Evolutionary conservation across 2,888 invertebrate genomes (phyloP).

Genomic region (Megamerina dolium): DNA sequence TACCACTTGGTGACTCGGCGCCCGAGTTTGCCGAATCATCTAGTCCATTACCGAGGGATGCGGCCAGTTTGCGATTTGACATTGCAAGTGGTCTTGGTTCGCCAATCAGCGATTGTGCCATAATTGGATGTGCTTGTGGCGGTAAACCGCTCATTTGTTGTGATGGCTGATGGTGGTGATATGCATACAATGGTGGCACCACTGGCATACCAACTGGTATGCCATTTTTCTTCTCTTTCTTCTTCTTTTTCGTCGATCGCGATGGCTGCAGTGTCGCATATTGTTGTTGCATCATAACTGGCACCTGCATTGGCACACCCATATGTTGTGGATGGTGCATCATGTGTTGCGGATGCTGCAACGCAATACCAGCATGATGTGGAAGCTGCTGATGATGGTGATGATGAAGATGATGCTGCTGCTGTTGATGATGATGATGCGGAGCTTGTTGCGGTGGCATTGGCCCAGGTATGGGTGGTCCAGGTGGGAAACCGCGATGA

Average conservation of each 20-base stretch:
- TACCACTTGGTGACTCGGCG: conserved; percentile 58
- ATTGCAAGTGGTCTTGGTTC: conserved; percentile 54
- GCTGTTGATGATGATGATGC: conserved; percentile 40
- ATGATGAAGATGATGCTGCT: too few species aligned
- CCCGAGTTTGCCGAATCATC: conserved; percentile 53
- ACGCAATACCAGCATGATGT: conserved; percentile 25
- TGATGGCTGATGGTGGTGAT: conserved; percentile 48
- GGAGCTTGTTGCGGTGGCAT: conserved; percentile 39
- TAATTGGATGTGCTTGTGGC: conserved; percentile 47
- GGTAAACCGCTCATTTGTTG: conserved; percentile 25
- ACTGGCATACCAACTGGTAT: conserved; percentile 51
- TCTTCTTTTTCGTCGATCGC: conserved; percentile 56
- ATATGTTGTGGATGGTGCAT: conserved; percentile 40
- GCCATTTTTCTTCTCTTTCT: conserved; percentile 47
- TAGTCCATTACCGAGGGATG: conserved; percentile 62
- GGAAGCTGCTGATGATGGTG: conserved; percentile 40
- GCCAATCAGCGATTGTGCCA: conserved; percentile 56
- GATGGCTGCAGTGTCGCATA: conserved; percentile 61
- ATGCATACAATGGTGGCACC: conserved; percentile 52
- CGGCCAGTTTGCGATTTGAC: conserved; percentile 58
- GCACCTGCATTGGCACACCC: conserved; percentile 46
- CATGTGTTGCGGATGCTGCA: conserved; percentile 29
- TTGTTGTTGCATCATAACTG: conserved; percentile 55
- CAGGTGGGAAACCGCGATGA: conserved; percentile 48
- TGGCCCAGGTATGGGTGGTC: conserved; percentile 33